Evolutionary conservation across 2,797 vertebrate genomes (phyloP), one percentile per base, ranked within the genome.

Genomic region (Lemur catta): DNA sequence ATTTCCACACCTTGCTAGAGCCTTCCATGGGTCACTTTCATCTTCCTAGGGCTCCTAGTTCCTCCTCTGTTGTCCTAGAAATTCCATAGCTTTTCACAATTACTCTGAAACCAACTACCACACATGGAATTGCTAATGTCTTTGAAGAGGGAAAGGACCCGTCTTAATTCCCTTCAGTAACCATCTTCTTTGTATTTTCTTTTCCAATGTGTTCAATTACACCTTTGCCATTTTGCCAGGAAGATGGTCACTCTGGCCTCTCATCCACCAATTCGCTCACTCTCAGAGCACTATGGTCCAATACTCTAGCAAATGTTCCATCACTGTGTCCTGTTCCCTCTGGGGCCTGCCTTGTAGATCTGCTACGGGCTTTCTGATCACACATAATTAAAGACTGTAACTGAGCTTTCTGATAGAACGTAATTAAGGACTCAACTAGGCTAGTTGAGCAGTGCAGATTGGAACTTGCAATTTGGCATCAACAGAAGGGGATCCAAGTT

Each of bases 371-470:
- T 84, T 95, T 96, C 93, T 76, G 35, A 57, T 84, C 11, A 35
- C 69, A 26, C 24, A 35, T 15, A 41, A n/a, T 48, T 94, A 75
- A 81, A 50, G 43, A 26, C 22, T 41, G 4, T n/a, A 20, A 33
- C 7, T 13, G 38, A 86, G 57, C 41, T 75, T 79, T 57, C 65
- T 35, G 38, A 38, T 63, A 17, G 7, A 71, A 22, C 1, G 0
- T 20, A 28, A 52, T 35, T 38, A 75, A 43, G 52, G 38, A 22
- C 30, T 6, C 7, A 17, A 50, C 63, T 33, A 50, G 41, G 4
- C 14, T 63, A 52, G 46, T 38, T 0, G 0, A 61, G 59, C 4
- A 4, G 7, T n/a, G 1, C n/a, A 7, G 2, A 67, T 13, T 12
- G 13, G 46, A 59, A 7, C 24, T 1, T 2, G 50, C 7, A 2